Evolutionary conservation across 2,797 vertebrate genomes (phyloP), one percentile per base, ranked within the genome.

Genomic region (Acanthopagrus latus): DNA sequence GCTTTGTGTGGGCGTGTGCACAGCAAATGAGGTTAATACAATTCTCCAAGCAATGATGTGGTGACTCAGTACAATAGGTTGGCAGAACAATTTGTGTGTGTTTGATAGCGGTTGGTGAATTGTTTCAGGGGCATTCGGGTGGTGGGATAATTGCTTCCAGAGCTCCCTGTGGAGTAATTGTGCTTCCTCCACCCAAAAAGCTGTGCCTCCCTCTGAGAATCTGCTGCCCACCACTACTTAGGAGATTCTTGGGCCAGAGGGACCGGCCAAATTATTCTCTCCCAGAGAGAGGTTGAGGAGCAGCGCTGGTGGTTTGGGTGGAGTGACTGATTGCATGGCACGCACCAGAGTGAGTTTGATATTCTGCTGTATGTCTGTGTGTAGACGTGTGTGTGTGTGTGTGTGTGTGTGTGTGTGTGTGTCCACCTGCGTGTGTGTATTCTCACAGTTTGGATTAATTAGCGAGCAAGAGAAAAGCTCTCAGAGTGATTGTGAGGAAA

Each of bases 91-190:
- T 80, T 74, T 80, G 67, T 69, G 74, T 71, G 80, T 51, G 85
- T 83, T 82, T 78, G 80, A 82, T 85, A 80, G 85, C 44, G 52
- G 82, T 78, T 63, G 76, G 76, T 86, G 85, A 83, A 86, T 87
- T 86, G 91, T 91, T 92, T 89, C 77, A 82, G 89, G 89, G 86
- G 88, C 88, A 83, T 93, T 93, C 91, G 86, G 67, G 89, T 82
- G 82, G 84, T 63, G 80, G 84, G 85, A 83, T 94, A 94, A 95
- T 95, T 91, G 92, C 88, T 94, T 94, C 92, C 94, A 95, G 94
- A 93, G 81, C 67, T 93, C 93, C 91, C 89, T 3, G n/a, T 83
- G 90, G 90, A 93, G 89, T 91, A 93, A 94, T 92, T 91, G 91
- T 70, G 27, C 84, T 81, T 85, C 89, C 88, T 84, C 77, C 83